phyloP scores from a whole-genome alignment of 2,888 invertebrate species.

The Alentia gelatinosa region DNA sequence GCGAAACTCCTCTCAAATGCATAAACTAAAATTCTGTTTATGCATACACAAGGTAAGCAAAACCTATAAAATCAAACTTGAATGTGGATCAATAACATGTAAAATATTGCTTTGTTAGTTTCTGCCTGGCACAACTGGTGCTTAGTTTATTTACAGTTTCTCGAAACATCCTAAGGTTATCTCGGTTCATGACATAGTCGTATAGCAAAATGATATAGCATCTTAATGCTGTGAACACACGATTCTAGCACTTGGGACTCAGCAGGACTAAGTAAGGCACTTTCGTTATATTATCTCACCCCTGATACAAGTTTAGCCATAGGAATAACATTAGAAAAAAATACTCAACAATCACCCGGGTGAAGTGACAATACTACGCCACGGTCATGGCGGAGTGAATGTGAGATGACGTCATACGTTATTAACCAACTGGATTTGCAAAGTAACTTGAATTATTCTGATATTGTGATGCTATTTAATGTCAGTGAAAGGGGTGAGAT shows the following conservation, averaged over 20 bases:
- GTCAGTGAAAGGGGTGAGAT: too few relatives aligned
- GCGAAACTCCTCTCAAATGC: too few relatives aligned
- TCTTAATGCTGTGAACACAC: not conserved
- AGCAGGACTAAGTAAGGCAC: not conserved
- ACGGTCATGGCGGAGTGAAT: too few relatives aligned
- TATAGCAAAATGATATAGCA: slow-evolving; percentile 6
- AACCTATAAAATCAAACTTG: not conserved
- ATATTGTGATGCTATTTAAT: too few relatives aligned
- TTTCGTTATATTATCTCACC: not conserved
- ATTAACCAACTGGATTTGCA: too few relatives aligned
- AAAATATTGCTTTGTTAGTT: not conserved
- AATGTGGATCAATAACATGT: not conserved
- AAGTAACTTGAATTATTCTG: too few relatives aligned
- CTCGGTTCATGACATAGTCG: not conserved
- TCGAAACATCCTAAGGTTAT: not conserved
- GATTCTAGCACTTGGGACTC: not conserved
- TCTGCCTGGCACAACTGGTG: not conserved
- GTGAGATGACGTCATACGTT: too few relatives aligned
- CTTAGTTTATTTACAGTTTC: not conserved
- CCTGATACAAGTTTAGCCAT: too few relatives aligned
- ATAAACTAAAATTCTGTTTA: too few relatives aligned
- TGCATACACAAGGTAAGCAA: not conserved
- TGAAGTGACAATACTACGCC: too few relatives aligned
- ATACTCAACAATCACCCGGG: too few relatives aligned
- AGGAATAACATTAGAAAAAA: too few relatives aligned